Conservation (phyloP, 2,888 invertebrate genomes). For the Drosophila monieri region DNA sequence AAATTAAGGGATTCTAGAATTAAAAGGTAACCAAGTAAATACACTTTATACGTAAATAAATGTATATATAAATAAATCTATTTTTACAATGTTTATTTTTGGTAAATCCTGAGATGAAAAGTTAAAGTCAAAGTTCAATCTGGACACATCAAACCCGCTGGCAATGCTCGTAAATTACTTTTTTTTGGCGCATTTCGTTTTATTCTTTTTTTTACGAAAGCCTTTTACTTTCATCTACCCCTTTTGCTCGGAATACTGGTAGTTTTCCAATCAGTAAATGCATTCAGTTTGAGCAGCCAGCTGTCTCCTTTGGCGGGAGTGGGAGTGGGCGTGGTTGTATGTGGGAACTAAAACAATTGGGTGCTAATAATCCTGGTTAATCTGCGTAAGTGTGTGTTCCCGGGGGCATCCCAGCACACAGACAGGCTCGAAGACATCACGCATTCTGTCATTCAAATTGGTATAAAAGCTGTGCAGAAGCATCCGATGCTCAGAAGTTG, state of each 20-base stretch:
- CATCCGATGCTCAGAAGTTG: conserved; percentile 52
- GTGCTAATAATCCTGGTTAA: conserved; percentile 82
- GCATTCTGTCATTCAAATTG: conserved; percentile 13
- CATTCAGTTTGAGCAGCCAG: conserved; percentile 81
- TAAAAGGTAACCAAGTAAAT: no score
- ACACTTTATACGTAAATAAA: no score
- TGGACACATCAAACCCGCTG: not conserved
- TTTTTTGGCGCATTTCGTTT: conserved; percentile 3
- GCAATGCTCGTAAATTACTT: conserved; percentile 3
- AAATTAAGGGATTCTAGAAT: no score
- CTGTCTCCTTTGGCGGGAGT: conserved; percentile 38
- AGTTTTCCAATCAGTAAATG: conserved; percentile 84
- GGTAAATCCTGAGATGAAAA: not conserved
- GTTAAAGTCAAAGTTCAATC: not conserved
- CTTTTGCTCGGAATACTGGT: conserved; percentile 56
- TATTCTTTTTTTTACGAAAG: not conserved
- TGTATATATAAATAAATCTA: no score
- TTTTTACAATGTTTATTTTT: conserved; percentile 3
- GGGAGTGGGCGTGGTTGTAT: conserved; percentile 37
- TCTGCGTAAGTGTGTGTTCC: conserved; percentile 68
- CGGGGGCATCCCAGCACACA: conserved; percentile 31
- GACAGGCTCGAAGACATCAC: conserved; percentile 10
- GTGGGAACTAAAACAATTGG: conserved; percentile 78
- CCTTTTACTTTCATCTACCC: conserved; percentile 13
- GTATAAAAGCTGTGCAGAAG: conserved; percentile 59